These are phyloP conservation scores for Palythoa heliodiscus DNA, from an alignment of 92 coral and sea anemone species.

Conservation along the genomic window DNA sequence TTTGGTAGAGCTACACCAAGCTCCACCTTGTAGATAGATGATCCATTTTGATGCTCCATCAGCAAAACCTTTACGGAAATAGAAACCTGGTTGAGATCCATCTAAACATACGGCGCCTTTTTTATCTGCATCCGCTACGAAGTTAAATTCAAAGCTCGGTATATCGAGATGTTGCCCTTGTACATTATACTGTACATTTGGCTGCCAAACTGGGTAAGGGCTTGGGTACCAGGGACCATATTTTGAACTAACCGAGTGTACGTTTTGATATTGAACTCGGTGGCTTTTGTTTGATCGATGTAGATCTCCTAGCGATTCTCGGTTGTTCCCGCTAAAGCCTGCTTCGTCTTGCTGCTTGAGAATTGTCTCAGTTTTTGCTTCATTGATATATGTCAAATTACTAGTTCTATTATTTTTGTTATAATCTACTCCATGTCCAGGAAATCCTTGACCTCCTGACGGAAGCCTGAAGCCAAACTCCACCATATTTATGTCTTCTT, in stretches of 20 bases:
- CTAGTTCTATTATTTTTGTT: neutral
- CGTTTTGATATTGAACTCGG: constrained; percentile 15
- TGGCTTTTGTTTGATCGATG: constrained; percentile 17
- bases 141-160: constrained; percentile 45
- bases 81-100: constrained; percentile 87
- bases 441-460: neutral
- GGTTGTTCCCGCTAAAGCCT: constrained; percentile 53
- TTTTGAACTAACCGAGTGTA: constrained; percentile 18
- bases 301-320: constrained; percentile 19
- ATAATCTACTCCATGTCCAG: neutral
- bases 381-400: neutral
- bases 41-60: constrained; percentile 77
- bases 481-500: constrained; percentile 4
- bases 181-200: neutral
- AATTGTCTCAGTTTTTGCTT: constrained; percentile 54
- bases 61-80: constrained; percentile 66
- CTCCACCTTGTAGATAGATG: constrained; percentile 88
- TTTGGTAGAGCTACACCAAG: constrained; percentile 85
- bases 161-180: neutral
- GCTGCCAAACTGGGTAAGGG: constrained; percentile 29
- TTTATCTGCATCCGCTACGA: constrained; percentile 52
- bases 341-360: constrained; percentile 63
- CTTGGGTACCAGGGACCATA: constrained; percentile 43
- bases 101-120: constrained; percentile 92
- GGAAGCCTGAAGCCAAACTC: neutral